A percentile compares a stretch with the other conserved stretches of the same genome.
Conservation (phyloP, 2,888 invertebrate genomes). For the Limnephilus lunatus region DNA sequence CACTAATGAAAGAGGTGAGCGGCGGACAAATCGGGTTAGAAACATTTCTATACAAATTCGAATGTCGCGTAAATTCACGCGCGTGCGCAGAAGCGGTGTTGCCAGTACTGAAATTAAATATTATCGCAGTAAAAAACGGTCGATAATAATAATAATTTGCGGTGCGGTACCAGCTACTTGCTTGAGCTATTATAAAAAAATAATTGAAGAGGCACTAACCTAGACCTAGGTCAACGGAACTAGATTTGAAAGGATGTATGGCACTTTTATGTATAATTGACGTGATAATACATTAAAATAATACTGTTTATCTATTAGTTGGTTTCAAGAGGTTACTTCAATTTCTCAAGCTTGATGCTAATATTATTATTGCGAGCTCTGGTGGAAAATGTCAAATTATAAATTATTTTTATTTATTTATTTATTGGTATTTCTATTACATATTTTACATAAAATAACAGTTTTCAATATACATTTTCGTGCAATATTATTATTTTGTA, state of each 20-base stretch:
- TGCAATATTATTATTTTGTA: too few relatives aligned
- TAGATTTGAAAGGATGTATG: neutral
- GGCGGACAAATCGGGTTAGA: conserved; percentile 49
- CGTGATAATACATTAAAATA: neutral
- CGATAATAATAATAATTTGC: neutral
- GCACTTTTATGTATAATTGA: neutral
- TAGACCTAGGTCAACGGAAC: neutral
- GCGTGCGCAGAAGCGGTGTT: conserved; percentile 58
- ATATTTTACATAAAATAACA: too few relatives aligned
- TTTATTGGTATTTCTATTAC: too few relatives aligned
- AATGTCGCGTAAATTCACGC: conserved; percentile 54
- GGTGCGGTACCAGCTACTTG: neutral
- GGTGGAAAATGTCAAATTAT: too few relatives aligned
- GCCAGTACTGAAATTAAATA: neutral
- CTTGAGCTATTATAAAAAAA: neutral
- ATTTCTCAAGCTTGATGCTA: neutral
- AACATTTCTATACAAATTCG: conserved; percentile 57
- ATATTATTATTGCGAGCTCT: too few relatives aligned
- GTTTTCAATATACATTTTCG: too few relatives aligned
- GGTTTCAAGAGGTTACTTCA: neutral
- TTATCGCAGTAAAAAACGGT: neutral
- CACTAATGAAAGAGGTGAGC: conserved; percentile 52
- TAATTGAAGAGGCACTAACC: neutral
- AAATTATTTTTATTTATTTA: too few relatives aligned
- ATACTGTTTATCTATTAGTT: neutral